Percentiles rank a stretch among this genome's conserved stretches.
These are phyloP conservation scores for Isurus oxyrinchus DNA, from an alignment of 2,113 vertebrate genomes.

Conservation along the genomic window DNA sequence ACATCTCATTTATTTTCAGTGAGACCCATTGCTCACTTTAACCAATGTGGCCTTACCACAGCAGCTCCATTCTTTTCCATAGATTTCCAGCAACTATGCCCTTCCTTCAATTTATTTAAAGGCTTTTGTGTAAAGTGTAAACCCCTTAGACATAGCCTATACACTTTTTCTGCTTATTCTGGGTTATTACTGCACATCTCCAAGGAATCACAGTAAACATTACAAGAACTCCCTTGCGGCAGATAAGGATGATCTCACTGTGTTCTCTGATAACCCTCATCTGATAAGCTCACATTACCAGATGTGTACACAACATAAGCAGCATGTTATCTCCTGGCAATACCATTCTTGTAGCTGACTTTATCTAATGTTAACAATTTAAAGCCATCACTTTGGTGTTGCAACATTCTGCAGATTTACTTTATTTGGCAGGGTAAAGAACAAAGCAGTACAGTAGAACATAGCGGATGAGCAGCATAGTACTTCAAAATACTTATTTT, in stretches of 20 bases:
- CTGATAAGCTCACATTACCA: not conserved
- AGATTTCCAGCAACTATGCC: not conserved
- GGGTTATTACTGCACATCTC: not conserved
- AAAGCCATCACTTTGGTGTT: not conserved
- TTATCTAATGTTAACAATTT: not conserved
- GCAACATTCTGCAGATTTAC: not conserved
- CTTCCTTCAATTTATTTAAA: constrained; percentile 3
- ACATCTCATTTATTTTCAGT: not conserved
- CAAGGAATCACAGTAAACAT: not conserved
- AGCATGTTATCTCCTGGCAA: not conserved
- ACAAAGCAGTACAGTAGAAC: not conserved
- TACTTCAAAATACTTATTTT: not conserved
- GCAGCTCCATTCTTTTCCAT: not conserved
- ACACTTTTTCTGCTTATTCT: not conserved
- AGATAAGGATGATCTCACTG: not conserved
- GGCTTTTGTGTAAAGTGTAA: not conserved
- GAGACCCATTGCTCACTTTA: not conserved
- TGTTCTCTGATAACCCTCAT: not conserved
- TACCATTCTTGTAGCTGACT: not conserved
- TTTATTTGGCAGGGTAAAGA: not conserved
- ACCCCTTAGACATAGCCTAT: not conserved
- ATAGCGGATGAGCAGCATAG: not conserved
- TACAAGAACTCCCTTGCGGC: not conserved
- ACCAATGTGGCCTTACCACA: not conserved
- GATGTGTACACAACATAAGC: too few relatives aligned